These are phyloP conservation scores for Drosophila bocqueti DNA, from an alignment of 1,140 invertebrate species.

Conservation along the genomic window DNA sequence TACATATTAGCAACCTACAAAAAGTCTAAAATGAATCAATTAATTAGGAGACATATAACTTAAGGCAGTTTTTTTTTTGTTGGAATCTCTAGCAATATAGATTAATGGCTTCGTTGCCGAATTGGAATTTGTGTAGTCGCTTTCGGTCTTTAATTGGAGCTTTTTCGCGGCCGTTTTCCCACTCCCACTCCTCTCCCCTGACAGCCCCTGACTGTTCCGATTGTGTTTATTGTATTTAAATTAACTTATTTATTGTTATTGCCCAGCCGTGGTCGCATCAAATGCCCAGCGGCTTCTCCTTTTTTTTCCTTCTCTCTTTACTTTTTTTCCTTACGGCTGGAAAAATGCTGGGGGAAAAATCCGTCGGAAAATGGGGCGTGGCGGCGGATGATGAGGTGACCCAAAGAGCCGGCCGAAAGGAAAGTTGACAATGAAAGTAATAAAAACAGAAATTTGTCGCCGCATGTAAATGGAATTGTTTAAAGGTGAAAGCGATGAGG, in stretches of 20 bases:
- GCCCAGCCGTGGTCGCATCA: slow-evolving; percentile 28
- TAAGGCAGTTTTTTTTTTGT: neutral
- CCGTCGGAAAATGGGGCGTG: neutral
- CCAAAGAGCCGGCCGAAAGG: slow-evolving; percentile 25
- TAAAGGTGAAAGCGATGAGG: slow-evolving; percentile 70
- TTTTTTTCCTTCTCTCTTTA: neutral
- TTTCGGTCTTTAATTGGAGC: slow-evolving; percentile 8
- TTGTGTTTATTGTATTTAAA: slow-evolving; percentile 83
- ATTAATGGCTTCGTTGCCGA: slow-evolving; percentile 14
- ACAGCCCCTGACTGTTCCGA: slow-evolving; percentile 44
- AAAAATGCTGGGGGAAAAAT: slow-evolving; percentile 4
- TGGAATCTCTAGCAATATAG: neutral
- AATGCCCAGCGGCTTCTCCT: slow-evolving; percentile 25
- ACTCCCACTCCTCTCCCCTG: neutral
- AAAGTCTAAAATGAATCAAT: neutral
- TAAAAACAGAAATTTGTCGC: slow-evolving; percentile 81
- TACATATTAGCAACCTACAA: neutral
- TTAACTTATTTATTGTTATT: slow-evolving; percentile 83
- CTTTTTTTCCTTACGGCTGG: neutral
- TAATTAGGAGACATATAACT: neutral
- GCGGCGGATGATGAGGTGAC: slow-evolving; percentile 19
- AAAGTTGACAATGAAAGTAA: slow-evolving; percentile 78
- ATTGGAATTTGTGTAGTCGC: slow-evolving; percentile 19
- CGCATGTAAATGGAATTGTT: slow-evolving; percentile 82
- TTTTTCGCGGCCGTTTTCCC: neutral